Percentiles rank a stretch among this genome's conserved stretches.
Evolutionary conservation across 2,888 invertebrate genomes (phyloP).

Genomic region (Penaeus monodon): DNA sequence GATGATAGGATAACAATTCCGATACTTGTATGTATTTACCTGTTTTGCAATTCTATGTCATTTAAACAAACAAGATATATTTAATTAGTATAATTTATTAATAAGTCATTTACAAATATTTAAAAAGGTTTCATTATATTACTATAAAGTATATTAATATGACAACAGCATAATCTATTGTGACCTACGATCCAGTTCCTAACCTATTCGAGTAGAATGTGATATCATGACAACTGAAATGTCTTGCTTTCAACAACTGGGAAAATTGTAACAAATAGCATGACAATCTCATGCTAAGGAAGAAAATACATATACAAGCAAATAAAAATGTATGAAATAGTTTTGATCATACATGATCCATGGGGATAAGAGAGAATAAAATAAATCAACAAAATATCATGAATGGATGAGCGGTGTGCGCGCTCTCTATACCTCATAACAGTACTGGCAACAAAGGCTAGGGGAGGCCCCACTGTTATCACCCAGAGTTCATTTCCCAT

Average conservation of each 20-base stretch:
- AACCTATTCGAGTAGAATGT: conserved; percentile 7
- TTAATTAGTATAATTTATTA: conserved; percentile 59
- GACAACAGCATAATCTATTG: conserved; percentile 33
- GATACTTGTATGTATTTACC: too few species aligned
- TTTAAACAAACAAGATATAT: not conserved
- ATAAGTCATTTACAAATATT: conserved; percentile 51
- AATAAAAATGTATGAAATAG: not conserved
- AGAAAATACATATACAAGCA: too few species aligned
- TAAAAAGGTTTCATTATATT: conserved; percentile 13
- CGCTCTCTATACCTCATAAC: too few species aligned
- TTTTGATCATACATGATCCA: not conserved
- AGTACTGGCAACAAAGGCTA: too few species aligned
- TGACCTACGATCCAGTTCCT: conserved; percentile 25
- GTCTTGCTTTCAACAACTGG: conserved; percentile 10
- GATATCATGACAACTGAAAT: conserved; percentile 23
- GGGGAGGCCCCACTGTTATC: too few species aligned
- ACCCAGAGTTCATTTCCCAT: too few species aligned
- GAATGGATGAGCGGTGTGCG: not conserved
- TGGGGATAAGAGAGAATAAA: not conserved
- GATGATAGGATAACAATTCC: too few species aligned
- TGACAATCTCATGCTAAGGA: not conserved
- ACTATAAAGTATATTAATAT: conserved; percentile 35
- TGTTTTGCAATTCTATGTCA: too few species aligned
- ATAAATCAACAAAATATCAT: not conserved
- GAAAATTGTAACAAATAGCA: not conserved